Percentiles rank a stretch among this genome's conserved stretches.
Conservation (phyloP, 2,888 invertebrate genomes). For the Silvanus unidentatus region DNA sequence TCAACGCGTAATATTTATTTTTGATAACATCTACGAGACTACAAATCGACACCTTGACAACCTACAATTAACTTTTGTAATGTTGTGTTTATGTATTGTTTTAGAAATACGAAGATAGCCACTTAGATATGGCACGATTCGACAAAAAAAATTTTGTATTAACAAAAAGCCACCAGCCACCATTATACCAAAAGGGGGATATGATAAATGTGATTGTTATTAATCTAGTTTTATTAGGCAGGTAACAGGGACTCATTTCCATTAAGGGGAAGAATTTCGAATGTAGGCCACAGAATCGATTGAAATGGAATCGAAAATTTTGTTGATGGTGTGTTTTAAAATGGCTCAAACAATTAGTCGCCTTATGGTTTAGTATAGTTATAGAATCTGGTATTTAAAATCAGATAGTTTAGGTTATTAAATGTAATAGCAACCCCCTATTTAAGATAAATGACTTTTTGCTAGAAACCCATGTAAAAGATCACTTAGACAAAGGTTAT, state of each 20-base stretch:
- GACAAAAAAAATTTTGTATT: too few relatives aligned
- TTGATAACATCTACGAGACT: conserved; percentile 46
- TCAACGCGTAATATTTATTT: conserved; percentile 47
- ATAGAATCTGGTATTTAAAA: conserved; percentile 31
- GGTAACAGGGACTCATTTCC: neutral
- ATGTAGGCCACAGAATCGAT: too few relatives aligned
- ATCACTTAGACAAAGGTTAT: conserved; percentile 45
- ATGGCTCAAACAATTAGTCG: too few relatives aligned
- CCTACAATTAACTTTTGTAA: conserved; percentile 45
- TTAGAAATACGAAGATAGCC: conserved; percentile 35
- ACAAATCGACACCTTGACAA: conserved; percentile 50
- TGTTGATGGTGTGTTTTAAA: too few relatives aligned
- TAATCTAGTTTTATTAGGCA: neutral
- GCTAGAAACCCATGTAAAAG: conserved; percentile 44
- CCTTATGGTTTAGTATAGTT: conserved; percentile 6
- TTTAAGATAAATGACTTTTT: conserved; percentile 46
- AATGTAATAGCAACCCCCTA: conserved; percentile 42
- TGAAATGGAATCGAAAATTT: too few relatives aligned
- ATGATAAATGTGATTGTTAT: conserved; percentile 25
- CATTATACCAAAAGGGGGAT: conserved; percentile 33
- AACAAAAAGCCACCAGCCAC: too few relatives aligned
- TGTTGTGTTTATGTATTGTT: conserved; percentile 46
- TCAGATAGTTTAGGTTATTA: conserved; percentile 37
- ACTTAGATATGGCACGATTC: conserved; percentile 34
- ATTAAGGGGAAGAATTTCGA: too few relatives aligned